Conservation (phyloP, 1,140 invertebrate species). For the Drosophila azteca region DNA sequence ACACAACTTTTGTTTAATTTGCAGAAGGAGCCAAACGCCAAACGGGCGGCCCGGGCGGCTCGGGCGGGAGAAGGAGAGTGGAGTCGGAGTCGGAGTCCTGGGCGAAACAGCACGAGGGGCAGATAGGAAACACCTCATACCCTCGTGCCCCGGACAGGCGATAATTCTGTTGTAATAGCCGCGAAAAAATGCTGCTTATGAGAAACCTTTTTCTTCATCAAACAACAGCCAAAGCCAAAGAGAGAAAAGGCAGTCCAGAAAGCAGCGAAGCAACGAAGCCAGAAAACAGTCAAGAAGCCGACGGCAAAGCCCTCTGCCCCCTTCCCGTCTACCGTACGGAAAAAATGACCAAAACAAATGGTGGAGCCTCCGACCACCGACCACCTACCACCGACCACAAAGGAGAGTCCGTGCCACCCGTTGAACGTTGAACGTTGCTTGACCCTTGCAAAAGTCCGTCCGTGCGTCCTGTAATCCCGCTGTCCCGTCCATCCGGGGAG, state of each 20-base stretch:
- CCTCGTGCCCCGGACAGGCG: conserved; percentile 40
- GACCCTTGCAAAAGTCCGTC: conserved; percentile 46
- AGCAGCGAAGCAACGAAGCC: conserved; percentile 32
- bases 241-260: conserved; percentile 24
- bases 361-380: conserved; percentile 13
- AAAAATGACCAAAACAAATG: conserved; percentile 77
- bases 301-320: background rate
- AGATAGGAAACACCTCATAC: conserved; percentile 1
- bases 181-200: conserved; percentile 64
- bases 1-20: conserved; percentile 70
- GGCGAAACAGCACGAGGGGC: background rate
- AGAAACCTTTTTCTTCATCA: conserved; percentile 15
- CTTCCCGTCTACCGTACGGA: conserved; percentile 11
- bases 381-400: background rate
- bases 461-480: too few species aligned
- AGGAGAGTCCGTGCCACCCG: conserved; percentile 6
- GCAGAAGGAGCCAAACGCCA: conserved; percentile 39
- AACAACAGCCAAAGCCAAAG: conserved; percentile 17
- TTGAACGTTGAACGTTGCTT: conserved; percentile 18
- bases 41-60: background rate
- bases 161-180: conserved; percentile 77
- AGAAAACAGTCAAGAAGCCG: conserved; percentile 30
- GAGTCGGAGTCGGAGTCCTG: background rate
- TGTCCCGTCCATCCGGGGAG: background rate
- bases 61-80: background rate